Evolutionary conservation across 2,888 invertebrate species (phyloP).

Genomic region (Ischnura elegans): DNA sequence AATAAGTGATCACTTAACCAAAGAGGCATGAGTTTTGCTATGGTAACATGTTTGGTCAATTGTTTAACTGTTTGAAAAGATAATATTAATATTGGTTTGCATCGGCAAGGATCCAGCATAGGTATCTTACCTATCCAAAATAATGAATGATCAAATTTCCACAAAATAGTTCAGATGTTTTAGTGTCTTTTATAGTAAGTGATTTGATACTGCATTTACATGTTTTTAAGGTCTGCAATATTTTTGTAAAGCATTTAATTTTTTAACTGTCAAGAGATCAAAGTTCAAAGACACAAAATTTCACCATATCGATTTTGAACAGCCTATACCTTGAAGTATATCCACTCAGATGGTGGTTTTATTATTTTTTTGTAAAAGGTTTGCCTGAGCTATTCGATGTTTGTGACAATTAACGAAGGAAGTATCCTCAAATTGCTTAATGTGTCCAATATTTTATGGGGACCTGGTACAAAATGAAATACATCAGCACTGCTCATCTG

Average conservation of each 20-base stretch:
- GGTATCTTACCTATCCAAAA: constrained; percentile 12
- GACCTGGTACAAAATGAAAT: constrained; percentile 40
- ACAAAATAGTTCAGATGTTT: constrained; percentile 58
- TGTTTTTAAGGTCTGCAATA: constrained; percentile 65
- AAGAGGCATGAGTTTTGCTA: constrained; percentile 31
- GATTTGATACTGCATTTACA: constrained; percentile 66
- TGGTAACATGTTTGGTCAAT: background rate
- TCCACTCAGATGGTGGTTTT: constrained; percentile 6
- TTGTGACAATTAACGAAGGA: constrained; percentile 43
- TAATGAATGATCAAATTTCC: background rate
- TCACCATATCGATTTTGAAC: constrained; percentile 46
- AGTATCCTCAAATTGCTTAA: constrained; percentile 39
- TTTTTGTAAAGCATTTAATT: constrained; percentile 66
- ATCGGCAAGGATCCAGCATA: constrained; percentile 5
- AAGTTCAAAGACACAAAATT: constrained; percentile 58
- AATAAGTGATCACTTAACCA: background rate
- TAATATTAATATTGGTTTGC: background rate
- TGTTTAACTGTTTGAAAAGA: background rate
- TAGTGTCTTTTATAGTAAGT: constrained; percentile 65
- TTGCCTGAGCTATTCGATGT: constrained; percentile 52
- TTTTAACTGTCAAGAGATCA: constrained; percentile 38
- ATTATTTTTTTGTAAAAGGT: constrained; percentile 43
- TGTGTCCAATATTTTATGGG: constrained; percentile 49
- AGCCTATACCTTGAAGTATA: constrained; percentile 39
- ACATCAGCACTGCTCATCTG: constrained; percentile 46